Conservation (phyloP, 2,113 vertebrate species). For the Zapus hudsonius region DNA sequence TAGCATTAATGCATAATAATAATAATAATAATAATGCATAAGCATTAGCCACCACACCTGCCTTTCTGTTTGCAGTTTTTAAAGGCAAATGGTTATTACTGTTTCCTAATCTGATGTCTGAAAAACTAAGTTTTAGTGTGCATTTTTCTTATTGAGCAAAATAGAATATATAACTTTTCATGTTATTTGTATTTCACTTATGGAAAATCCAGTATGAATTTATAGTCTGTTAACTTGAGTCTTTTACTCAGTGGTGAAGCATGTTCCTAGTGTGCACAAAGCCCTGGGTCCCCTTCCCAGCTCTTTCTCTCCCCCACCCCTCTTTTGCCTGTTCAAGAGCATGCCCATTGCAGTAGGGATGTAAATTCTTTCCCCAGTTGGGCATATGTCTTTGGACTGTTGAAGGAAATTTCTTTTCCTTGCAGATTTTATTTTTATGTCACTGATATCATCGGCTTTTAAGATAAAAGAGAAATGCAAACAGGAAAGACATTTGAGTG, state of each 20-base stretch:
- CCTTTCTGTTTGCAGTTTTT: background rate
- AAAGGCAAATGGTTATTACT: background rate
- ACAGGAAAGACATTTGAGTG: background rate
- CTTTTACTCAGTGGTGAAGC: background rate
- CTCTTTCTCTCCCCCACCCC: background rate
- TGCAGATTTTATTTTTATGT: constrained; percentile 16
- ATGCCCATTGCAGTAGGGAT: background rate
- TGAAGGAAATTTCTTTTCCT: background rate
- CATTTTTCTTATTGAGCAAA: background rate
- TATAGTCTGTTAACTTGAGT: background rate
- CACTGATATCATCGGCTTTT: background rate
- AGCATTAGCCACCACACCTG: no score
- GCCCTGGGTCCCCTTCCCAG: background rate
- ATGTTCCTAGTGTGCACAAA: background rate
- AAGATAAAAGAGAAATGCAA: constrained; percentile 43
- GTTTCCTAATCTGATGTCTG: background rate
- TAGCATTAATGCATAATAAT: no score
- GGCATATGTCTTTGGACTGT: background rate
- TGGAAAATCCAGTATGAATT: background rate
- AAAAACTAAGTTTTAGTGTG: background rate
- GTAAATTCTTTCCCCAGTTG: background rate
- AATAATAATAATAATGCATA: no score
- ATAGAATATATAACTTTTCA: background rate
- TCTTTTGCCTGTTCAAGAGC: background rate
- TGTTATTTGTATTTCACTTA: background rate